Evolutionary conservation across 1,140 invertebrate species (phyloP).

Genomic region (Cheumatopsyche charites): DNA sequence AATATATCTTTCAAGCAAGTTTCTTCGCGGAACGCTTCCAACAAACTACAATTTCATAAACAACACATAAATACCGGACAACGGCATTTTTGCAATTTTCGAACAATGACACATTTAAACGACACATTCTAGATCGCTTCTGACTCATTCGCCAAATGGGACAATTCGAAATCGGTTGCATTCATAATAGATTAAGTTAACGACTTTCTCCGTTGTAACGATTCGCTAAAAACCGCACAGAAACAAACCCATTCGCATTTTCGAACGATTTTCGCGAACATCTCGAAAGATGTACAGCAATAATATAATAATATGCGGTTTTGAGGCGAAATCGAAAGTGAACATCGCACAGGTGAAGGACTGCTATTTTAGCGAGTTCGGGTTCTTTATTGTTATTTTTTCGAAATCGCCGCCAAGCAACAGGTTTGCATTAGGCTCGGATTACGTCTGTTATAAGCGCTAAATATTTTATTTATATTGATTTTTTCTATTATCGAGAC

Average conservation of each 20-base stretch:
- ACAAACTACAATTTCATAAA: no score
- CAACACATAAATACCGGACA: no score
- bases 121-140: no score
- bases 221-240: neutral
- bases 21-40: no score
- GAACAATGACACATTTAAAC: no score
- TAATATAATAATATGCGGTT: neutral
- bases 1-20: no score
- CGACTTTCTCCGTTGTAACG: no score
- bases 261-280: neutral
- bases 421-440: neutral
- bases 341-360: conserved; percentile 2
- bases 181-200: no score
- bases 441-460: neutral
- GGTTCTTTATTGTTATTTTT: neutral
- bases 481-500: conserved; percentile 3
- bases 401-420: neutral
- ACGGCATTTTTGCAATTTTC: no score
- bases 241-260: neutral
- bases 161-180: no score
- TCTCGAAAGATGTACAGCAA: neutral
- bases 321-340: neutral
- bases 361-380: neutral
- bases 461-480: conserved; percentile 10
- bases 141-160: no score